Percentiles rank a stretch among this genome's conserved stretches.
phyloP scores from a whole-genome alignment of 2,113 vertebrate genomes.

The Osmerus eperlanus region DNA sequence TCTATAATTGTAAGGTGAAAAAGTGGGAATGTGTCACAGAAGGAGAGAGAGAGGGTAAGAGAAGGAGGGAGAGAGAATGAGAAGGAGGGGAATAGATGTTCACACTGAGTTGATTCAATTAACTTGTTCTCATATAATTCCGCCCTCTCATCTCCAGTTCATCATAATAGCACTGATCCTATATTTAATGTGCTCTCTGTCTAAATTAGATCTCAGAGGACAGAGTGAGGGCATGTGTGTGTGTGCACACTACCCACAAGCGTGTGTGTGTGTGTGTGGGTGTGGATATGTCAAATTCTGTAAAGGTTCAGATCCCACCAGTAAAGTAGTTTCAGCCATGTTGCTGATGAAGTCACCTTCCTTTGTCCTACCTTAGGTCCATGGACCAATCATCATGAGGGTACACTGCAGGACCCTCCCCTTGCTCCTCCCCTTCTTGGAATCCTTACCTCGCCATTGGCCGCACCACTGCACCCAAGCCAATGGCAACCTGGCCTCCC shows the following conservation, averaged over 20 bases:
- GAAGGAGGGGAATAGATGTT: background rate
- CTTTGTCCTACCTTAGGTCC: conserved; percentile 42
- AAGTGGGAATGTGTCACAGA: background rate
- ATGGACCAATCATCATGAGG: conserved; percentile 59
- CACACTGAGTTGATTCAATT: background rate
- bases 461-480: conserved; percentile 8
- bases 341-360: background rate
- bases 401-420: conserved; percentile 11
- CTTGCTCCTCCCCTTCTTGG: conserved; percentile 31
- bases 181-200: conserved; percentile 9
- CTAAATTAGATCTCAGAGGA: background rate
- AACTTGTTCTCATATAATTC: background rate
- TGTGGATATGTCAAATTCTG: no score
- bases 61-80: background rate
- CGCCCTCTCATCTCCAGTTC: background rate
- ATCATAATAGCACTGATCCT: background rate
- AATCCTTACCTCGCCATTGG: conserved; percentile 17
- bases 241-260: no score
- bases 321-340: background rate
- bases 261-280: no score
- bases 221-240: background rate
- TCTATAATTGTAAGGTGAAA: background rate
- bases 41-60: background rate
- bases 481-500: background rate
- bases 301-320: background rate